phyloP scores from a whole-genome alignment of 2,888 invertebrate species.

The Asteroscopus sphinx region DNA sequence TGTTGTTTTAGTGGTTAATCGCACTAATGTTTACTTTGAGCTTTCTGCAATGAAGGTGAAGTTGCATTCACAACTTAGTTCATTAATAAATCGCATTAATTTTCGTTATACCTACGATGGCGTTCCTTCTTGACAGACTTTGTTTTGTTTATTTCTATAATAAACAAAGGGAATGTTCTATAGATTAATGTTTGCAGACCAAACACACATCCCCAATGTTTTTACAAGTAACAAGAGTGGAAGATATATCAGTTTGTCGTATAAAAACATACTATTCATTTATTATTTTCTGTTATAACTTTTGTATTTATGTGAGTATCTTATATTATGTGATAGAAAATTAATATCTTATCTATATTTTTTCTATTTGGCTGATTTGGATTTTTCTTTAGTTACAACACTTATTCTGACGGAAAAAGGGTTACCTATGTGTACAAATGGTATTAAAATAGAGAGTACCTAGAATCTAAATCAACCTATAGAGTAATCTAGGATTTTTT shows the following conservation, averaged over 20 bases:
- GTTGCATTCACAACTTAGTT: too few species aligned
- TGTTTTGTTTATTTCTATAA: slow-evolving; percentile 69
- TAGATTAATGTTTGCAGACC: slow-evolving; percentile 69
- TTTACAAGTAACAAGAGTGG: slow-evolving; percentile 68
- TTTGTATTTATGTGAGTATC: slow-evolving; percentile 12
- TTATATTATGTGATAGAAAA: background rate
- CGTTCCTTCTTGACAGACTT: slow-evolving; percentile 34
- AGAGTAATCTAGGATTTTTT: too few species aligned
- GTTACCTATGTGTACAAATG: too few species aligned
- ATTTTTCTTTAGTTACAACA: background rate
- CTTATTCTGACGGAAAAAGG: too few species aligned
- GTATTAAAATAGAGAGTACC: too few species aligned
- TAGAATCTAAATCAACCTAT: too few species aligned
- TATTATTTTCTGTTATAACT: slow-evolving; percentile 41
- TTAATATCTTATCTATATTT: background rate
- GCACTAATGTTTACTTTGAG: too few species aligned
- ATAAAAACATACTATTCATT: slow-evolving; percentile 56
- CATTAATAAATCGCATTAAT: too few species aligned
- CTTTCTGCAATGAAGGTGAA: too few species aligned
- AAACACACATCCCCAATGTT: slow-evolving; percentile 74
- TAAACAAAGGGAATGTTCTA: slow-evolving; percentile 69
- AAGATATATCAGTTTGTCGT: slow-evolving; percentile 54
- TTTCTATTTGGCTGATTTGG: background rate
- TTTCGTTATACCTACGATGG: too few species aligned
- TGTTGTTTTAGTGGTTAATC: too few species aligned